Percentiles rank a stretch among this genome's conserved stretches.
Evolutionary conservation across 2,797 vertebrate species (phyloP).

Genomic region (Margarornis squamiger): DNA sequence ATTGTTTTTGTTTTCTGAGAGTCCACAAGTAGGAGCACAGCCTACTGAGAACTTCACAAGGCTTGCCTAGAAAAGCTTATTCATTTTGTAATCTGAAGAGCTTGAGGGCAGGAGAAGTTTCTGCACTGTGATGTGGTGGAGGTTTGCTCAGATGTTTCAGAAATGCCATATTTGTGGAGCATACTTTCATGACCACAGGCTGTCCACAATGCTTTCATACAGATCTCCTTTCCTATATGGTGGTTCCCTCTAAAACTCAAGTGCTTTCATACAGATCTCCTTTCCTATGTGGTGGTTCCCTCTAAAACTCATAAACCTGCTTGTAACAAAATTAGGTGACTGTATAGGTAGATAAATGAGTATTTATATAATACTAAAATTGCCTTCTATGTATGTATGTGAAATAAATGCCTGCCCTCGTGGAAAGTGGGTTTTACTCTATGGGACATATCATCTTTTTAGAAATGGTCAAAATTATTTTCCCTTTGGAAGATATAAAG

Average conservation of each 20-base stretch:
- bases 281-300: neutral
- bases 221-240: neutral
- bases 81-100: slow-evolving; percentile 1
- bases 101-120: neutral
- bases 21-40: neutral
- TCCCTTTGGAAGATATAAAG: neutral
- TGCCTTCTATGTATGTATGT: neutral
- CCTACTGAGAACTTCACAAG: neutral
- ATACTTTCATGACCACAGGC: neutral
- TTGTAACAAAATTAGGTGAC: slow-evolving; percentile 7
- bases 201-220: neutral
- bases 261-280: neutral
- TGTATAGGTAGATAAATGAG: neutral
- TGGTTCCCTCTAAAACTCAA: neutral
- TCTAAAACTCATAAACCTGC: neutral
- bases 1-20: slow-evolving; percentile 4
- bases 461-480: slow-evolving; percentile 3
- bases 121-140: neutral
- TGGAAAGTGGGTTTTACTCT: neutral
- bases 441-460: neutral
- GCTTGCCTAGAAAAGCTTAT: neutral
- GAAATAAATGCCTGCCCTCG: neutral
- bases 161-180: neutral
- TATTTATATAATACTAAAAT: neutral
- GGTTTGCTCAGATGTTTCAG: neutral